Conservation (phyloP, 2,888 invertebrate genomes). For the Tiliacea aurago region DNA sequence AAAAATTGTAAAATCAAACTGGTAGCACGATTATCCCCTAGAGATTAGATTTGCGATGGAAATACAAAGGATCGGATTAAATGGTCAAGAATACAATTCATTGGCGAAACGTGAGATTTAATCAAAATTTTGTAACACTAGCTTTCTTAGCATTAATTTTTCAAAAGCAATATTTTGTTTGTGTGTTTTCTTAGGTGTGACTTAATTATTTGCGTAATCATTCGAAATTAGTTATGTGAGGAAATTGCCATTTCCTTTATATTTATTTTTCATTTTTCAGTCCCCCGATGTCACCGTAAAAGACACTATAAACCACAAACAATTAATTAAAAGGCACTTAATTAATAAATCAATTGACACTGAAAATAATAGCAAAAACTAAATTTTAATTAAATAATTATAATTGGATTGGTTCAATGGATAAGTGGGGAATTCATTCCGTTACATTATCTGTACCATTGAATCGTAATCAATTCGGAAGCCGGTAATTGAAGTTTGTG, state of each 20-base stretch:
- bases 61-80: slow-evolving; percentile 52
- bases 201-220: background rate
- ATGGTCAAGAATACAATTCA: slow-evolving; percentile 43
- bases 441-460: slow-evolving; percentile 64
- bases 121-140: slow-evolving; percentile 31
- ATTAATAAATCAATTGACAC: slow-evolving; percentile 56
- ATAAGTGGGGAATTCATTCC: slow-evolving; percentile 53
- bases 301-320: slow-evolving; percentile 19
- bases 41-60: slow-evolving; percentile 50
- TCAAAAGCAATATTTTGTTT: too few relatives aligned
- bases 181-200: background rate
- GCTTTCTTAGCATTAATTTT: too few relatives aligned
- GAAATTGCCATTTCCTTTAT: background rate
- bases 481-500: slow-evolving; percentile 61
- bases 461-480: slow-evolving; percentile 72
- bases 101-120: slow-evolving; percentile 31
- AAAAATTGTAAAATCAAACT: slow-evolving; percentile 42
- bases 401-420: slow-evolving; percentile 59
- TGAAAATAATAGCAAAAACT: slow-evolving; percentile 49
- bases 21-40: slow-evolving; percentile 45
- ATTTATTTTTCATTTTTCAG: background rate
- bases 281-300: slow-evolving; percentile 10
- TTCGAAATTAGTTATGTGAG: background rate
- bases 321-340: slow-evolving; percentile 46
- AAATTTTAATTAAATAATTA: slow-evolving; percentile 61